These are phyloP conservation scores for Notarius quadriscutis DNA, from an alignment of 2,113 vertebrate genomes.

Conservation along the genomic window DNA sequence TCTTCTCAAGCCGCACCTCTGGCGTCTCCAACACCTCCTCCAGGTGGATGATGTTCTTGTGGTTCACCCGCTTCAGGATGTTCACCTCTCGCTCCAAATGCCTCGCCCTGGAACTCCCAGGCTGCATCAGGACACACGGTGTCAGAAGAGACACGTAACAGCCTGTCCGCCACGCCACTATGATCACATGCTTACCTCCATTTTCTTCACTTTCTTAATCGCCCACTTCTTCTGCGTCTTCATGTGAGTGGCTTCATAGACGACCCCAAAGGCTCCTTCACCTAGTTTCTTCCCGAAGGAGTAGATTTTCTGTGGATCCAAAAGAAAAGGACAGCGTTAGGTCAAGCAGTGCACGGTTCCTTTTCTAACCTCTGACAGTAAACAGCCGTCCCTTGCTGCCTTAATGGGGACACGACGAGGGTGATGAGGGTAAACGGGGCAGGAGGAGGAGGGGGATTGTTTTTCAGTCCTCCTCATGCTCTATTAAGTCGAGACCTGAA, in stretches of 20 bases:
- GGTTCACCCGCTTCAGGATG: constrained; percentile 81
- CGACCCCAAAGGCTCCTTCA: constrained; percentile 80
- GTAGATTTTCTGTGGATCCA: constrained; percentile 74
- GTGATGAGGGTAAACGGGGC: constrained; percentile 30
- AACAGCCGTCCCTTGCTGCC: constrained; percentile 42
- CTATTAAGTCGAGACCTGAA: constrained; percentile 59
- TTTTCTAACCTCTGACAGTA: constrained; percentile 35
- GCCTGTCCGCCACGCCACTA: not conserved
- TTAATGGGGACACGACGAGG: constrained; percentile 53
- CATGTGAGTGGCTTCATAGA: constrained; percentile 78
- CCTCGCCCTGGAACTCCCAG: constrained; percentile 79
- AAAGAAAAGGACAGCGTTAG: constrained; percentile 47
- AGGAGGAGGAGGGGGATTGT: constrained; percentile 28
- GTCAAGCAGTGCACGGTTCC: constrained; percentile 42
- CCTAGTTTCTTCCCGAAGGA: constrained; percentile 80
- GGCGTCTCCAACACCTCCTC: constrained; percentile 81
- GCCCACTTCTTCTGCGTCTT: constrained; percentile 76
- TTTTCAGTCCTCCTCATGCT: constrained; percentile 50
- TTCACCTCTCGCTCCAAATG: constrained; percentile 81
- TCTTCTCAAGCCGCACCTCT: constrained; percentile 68
- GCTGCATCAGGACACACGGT: constrained; percentile 66
- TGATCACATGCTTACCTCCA: constrained; percentile 69
- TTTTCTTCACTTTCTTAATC: constrained; percentile 81
- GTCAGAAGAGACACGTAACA: constrained; percentile 18
- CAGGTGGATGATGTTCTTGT: constrained; percentile 81